Base-by-base conservation (phyloP, 2,113 vertebrate genomes). In the Nanorana parkeri region DNA sequence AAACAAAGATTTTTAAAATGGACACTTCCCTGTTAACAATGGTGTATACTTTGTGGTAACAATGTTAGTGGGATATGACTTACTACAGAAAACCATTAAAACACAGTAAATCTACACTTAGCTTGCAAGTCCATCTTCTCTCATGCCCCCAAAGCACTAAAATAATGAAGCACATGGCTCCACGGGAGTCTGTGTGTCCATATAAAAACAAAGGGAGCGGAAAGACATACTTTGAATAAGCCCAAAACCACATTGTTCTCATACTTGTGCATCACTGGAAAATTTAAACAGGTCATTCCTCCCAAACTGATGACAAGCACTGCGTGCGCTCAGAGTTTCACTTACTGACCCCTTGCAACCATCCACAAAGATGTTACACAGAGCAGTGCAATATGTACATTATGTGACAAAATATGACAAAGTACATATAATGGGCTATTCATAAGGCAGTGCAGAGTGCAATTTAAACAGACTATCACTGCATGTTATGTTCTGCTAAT, bases 271-370 rank as follows among this genome's bases (percentile, higher is more conserved):
- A 88, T 85, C 51, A 84, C 52, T 80, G 74, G 84, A 82, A 26
- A 84, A 74, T 74, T 41, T 64, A 61, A 79, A 51, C 84, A 83
- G 85, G 89, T 84, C 85, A 84, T 60, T 68, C 68, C 20, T 58
- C 85, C 85, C 84, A 89, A 88, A 90, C 91, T 86, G 82, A 92
- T 83, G 77, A 81, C 1, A 85, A 77, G 84, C 88, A 88, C 29
- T 28, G 52, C 55, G 20, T 58, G 41, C 41, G 13, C 41, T 47
- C 41, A 47, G 41, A 47, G 13, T 13, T 47, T 2, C 11, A 47
- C 41, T 47, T 47, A 1, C 41, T 47, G 41, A 13, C 41, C 10
- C 41, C 13, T 47, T 47, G 41, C 41, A 47, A 15, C 6, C 13
- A 1, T 15, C 41, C 41, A 47, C 41, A 47, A 13, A 47, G 13